Base-by-base conservation (phyloP, 2,888 invertebrate genomes). In the Coelinius sp. region DNA sequence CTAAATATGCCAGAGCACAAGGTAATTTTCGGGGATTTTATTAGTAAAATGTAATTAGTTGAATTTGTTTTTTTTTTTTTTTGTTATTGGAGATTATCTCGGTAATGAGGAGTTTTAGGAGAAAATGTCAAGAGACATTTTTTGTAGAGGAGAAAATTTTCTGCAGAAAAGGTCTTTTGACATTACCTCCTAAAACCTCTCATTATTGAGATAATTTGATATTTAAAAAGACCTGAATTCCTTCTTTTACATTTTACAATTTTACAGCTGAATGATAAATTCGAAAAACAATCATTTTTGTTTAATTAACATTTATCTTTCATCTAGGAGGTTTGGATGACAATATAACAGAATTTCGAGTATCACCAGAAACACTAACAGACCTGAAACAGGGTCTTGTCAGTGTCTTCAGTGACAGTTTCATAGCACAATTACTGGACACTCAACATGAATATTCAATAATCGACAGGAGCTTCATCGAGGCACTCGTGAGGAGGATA, bases 321-420 rank as follows among this genome's bases (percentile, higher is more conserved):
- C 78, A 79, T 8, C 75, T 77, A 25, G 78, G 77, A 20, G 79
- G 82, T 27, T 76, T 86, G 35, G 85, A 86, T 64, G 85, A 86
- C 4, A 83, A 77, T 70, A 78, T 82, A 66, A 73, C 82, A 17
- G 83, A 85, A 38, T 91, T 91, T 91, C 89, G 90, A 82, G 88
- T 91, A 44, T 89, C 91, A 0, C 88, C 90, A 3, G 91, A 92
- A 77, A 93, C 93, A 73, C 89, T 94, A 67, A 89, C 91, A 31
- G 91, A 91, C 79, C 88, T 95, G 68, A 93, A 93, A 81, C 93
- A 94, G 84, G 92, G 92, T 35, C 89, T 95, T 10, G 90, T 93
- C 31, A 91, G 92, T 0, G 90, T 93, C 17, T 94, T 95, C 85
- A 94, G 93, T 81, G 95, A 95, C 83, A 92, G 93, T 75, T 95